phyloP scores from a whole-genome alignment of 1,140 invertebrate species.

The Bradynema listronoti region DNA sequence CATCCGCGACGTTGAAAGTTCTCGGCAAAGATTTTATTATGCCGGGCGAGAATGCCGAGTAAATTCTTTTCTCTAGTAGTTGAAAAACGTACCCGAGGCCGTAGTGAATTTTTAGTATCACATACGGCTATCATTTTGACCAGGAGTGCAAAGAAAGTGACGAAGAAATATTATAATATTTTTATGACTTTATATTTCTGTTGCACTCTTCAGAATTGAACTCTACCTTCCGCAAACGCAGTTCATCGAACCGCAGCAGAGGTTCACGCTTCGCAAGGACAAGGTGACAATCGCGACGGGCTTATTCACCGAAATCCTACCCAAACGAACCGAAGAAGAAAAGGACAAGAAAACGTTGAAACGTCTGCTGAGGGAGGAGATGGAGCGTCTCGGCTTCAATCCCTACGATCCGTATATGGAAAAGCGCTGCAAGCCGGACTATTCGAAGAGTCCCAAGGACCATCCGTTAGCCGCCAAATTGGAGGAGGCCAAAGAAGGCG shows the following conservation, averaged over 20 bases:
- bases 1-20: constrained; percentile 40
- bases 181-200: no score
- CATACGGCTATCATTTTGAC: no score
- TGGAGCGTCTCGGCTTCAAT: constrained; percentile 52
- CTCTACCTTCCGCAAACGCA: constrained; percentile 34
- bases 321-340: constrained; percentile 23
- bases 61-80: constrained; percentile 11
- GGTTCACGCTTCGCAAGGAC: constrained; percentile 54
- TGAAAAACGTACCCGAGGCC: constrained; percentile 6
- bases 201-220: constrained; percentile 35
- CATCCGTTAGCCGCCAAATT: no score
- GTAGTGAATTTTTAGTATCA: not conserved
- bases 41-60: constrained; percentile 56
- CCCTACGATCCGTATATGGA: constrained; percentile 51
- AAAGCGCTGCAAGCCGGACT: constrained; percentile 42
- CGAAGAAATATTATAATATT: no score
- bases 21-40: constrained; percentile 56
- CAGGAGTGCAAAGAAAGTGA: no score
- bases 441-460: no score
- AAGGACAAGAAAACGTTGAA: constrained; percentile 51
- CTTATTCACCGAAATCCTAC: constrained; percentile 31
- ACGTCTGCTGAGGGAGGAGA: constrained; percentile 47
- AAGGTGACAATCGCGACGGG: constrained; percentile 50
- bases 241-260: constrained; percentile 56
- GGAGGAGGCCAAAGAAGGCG: no score